Conservation (phyloP, 2,888 invertebrate species). For the Hipparchia semele region DNA sequence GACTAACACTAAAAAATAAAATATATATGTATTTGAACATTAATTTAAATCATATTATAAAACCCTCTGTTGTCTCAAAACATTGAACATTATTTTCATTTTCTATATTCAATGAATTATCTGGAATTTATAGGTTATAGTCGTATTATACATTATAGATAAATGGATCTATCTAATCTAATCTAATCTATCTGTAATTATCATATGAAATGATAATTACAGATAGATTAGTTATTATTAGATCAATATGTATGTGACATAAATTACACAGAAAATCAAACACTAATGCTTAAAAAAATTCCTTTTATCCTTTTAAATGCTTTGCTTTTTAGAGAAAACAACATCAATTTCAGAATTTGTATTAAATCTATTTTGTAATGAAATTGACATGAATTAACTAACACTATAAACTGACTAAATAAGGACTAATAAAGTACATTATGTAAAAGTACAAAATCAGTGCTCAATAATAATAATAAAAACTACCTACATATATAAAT, state of each 20-base stretch:
- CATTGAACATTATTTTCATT: no score
- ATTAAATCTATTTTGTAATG: background rate
- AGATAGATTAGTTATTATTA: no score
- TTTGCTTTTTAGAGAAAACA: background rate
- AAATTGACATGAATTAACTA: background rate
- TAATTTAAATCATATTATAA: no score
- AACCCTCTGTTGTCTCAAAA: no score
- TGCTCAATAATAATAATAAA: slow-evolving; percentile 33
- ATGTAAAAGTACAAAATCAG: slow-evolving; percentile 9
- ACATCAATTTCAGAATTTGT: background rate
- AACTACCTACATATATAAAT: slow-evolving; percentile 40
- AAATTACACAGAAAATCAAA: background rate
- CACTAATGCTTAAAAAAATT: background rate
- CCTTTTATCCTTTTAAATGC: background rate
- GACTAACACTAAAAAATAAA: slow-evolving; percentile 49
- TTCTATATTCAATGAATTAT: no score
- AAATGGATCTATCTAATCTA: no score
- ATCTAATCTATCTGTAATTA: no score
- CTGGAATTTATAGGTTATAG: no score
- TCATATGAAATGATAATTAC: no score
- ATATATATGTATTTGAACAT: background rate
- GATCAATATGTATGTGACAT: no score
- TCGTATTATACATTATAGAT: no score
- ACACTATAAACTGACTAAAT: background rate
- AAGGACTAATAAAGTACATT: background rate